Evolutionary conservation across 2,797 vertebrate genomes (phyloP).

Genomic region (Pseudochirops corinnae): DNA sequence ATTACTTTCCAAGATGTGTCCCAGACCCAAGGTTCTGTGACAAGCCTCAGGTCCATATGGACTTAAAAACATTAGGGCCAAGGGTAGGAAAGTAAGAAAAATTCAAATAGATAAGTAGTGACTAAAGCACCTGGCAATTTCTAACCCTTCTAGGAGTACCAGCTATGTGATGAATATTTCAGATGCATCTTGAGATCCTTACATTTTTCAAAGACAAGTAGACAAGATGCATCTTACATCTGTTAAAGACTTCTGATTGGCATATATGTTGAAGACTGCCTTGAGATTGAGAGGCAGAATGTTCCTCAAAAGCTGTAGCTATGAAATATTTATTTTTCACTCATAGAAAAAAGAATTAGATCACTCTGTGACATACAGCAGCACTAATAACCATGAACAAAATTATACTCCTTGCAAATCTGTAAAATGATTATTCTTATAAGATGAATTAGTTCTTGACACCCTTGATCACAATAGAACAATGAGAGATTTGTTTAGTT

Average conservation of each 20-base stretch:
- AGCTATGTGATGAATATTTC: conserved; percentile 85
- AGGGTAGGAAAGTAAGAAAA: conserved; percentile 39
- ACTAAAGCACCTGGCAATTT: conserved; percentile 72
- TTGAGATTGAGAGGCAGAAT: conserved; percentile 81
- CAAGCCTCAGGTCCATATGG: conserved; percentile 10
- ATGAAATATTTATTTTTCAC: conserved; percentile 87
- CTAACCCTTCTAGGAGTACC: conserved; percentile 70
- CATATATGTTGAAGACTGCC: conserved; percentile 80
- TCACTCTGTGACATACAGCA: conserved; percentile 82
- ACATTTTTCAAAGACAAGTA: conserved; percentile 84
- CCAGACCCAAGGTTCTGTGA: conserved; percentile 50
- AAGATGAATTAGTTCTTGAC: conserved; percentile 73
- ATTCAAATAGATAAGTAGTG: conserved; percentile 58
- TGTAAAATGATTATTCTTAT: conserved; percentile 83
- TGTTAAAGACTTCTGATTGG: conserved; percentile 85
- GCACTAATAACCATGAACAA: conserved; percentile 83
- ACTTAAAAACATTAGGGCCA: conserved; percentile 54
- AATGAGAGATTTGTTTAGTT: conserved; percentile 72
- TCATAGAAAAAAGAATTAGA: conserved; percentile 81
- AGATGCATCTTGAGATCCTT: conserved; percentile 81
- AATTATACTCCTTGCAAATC: conserved; percentile 80
- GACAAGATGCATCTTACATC: conserved; percentile 83
- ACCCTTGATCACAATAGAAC: conserved; percentile 75
- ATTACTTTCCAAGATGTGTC: conserved; percentile 1
- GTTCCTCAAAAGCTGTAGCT: conserved; percentile 81